Evolutionary conservation across 2,888 invertebrate species (phyloP), one percentile per base, ranked within the genome.

Genomic region (Gryllus longicercus): DNA sequence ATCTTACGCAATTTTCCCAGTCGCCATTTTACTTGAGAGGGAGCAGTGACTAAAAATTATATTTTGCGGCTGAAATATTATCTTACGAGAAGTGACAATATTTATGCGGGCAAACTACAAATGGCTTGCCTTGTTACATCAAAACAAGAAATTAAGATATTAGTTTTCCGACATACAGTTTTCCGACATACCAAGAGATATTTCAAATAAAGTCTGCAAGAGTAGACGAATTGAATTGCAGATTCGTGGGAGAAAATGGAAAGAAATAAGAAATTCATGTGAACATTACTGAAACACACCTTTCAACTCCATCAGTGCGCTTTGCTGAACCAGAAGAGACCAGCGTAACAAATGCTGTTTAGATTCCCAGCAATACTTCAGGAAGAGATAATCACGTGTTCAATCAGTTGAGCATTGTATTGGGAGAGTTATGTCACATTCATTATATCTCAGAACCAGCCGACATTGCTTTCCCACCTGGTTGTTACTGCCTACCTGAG

Each of bases 221-320:
- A 91, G 98, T 99, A 87, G 99, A 99, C 90, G 99, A 99, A 91
- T 92, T 99, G 87, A 95, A 95, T 87, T 98, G 98, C 92, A 94
- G 96, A 89, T 99, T 99, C 91, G 93, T 98, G 89, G 96, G 96
- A 88, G 95, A 93, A 91, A 95, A 93, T 90, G 97, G 96, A 87
- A 96, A 96, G 90, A 95, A 95, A 90, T 96, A 96, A 88, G 96
- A 96, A 89, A 97, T 99, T 87, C 97, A 97, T 89, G 98, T 98
- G 84, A 99, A 99, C 90, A 98, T 99, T 88, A 98, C 98, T 90
- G 98, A 99, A 91, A 98, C 97, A 81, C 99, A 99, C 89, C 99
- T 99, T 79, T 94, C 94, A 84, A 96, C 96, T 83, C 97, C 99
- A 79, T 99, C 99, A 78, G 98, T 99, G 84, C 99, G 99, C 99